Percentiles rank a stretch among this genome's conserved stretches.
Evolutionary conservation across 2,888 invertebrate genomes (phyloP).

Genomic region (Opisthograptis luteolata): DNA sequence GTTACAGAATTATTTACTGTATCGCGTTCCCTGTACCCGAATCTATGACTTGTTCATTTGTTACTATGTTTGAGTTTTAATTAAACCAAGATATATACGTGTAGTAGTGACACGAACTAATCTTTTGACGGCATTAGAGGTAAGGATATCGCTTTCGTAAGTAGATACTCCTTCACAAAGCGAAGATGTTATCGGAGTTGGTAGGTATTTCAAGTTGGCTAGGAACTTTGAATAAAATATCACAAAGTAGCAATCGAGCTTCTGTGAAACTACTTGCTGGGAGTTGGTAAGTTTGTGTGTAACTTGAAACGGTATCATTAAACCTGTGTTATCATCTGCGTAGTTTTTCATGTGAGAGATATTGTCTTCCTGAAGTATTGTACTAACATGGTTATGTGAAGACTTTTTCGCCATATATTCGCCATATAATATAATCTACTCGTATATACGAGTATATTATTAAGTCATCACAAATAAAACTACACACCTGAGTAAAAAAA

Average conservation of each 20-base stretch:
- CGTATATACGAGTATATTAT: too few relatives aligned
- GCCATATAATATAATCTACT: too few relatives aligned
- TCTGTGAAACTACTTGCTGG: constrained; percentile 10
- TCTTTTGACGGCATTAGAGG: constrained; percentile 8
- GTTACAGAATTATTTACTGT: constrained; percentile 27
- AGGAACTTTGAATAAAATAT: constrained; percentile 20
- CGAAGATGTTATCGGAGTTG: not conserved
- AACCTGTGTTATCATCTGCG: too few relatives aligned
- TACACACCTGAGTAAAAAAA: too few relatives aligned
- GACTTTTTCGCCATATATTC: too few relatives aligned
- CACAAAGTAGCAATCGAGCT: constrained; percentile 10
- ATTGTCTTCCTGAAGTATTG: too few relatives aligned
- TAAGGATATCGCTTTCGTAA: not conserved
- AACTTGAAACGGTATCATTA: constrained; percentile 9
- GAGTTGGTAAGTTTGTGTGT: constrained; percentile 8
- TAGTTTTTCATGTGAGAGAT: too few relatives aligned
- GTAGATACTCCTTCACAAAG: not conserved
- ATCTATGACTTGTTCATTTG: constrained; percentile 27
- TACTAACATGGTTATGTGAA: too few relatives aligned
- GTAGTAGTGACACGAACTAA: constrained; percentile 19
- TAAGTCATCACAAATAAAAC: too few relatives aligned
- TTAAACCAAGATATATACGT: constrained; percentile 28
- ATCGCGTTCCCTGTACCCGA: constrained; percentile 28
- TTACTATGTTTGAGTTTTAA: constrained; percentile 27
- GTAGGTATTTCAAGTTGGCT: constrained; percentile 1